Conservation (phyloP, 2,888 invertebrate species). For the Napeogenes inachia region DNA sequence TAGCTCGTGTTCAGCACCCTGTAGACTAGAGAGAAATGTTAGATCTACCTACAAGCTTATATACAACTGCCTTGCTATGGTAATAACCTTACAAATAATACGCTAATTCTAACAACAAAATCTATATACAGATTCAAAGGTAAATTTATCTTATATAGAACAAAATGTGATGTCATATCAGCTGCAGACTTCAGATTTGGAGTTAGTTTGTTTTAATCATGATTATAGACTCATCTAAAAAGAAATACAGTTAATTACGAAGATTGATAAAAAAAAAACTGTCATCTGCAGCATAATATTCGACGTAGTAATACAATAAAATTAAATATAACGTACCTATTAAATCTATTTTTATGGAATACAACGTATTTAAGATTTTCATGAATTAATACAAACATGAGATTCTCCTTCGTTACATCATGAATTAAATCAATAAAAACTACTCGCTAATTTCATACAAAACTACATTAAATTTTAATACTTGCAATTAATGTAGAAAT, state of each 20-base stretch:
- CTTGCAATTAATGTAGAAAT: not conserved
- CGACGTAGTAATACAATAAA: no score
- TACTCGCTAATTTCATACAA: not conserved
- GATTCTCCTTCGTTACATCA: not conserved
- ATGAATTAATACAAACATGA: not conserved
- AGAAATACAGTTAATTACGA: no score
- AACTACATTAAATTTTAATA: conserved; percentile 4
- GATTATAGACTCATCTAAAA: no score
- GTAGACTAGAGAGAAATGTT: conserved; percentile 63
- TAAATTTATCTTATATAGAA: no score
- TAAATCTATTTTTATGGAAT: not conserved
- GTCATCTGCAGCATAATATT: no score
- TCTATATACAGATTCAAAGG: not conserved
- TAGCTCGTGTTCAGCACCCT: conserved; percentile 57
- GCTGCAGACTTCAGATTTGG: no score
- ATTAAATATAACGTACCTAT: not conserved
- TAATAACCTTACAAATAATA: not conserved
- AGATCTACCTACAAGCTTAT: conserved; percentile 61
- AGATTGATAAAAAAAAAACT: no score
- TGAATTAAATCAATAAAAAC: not conserved
- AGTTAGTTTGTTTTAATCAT: no score
- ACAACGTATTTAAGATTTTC: not conserved
- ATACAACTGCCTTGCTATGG: conserved; percentile 44
- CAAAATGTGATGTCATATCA: no score
- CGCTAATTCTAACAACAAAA: not conserved